Conservation (phyloP, 2,888 invertebrate species). For the Ganaspis brasiliensis region DNA sequence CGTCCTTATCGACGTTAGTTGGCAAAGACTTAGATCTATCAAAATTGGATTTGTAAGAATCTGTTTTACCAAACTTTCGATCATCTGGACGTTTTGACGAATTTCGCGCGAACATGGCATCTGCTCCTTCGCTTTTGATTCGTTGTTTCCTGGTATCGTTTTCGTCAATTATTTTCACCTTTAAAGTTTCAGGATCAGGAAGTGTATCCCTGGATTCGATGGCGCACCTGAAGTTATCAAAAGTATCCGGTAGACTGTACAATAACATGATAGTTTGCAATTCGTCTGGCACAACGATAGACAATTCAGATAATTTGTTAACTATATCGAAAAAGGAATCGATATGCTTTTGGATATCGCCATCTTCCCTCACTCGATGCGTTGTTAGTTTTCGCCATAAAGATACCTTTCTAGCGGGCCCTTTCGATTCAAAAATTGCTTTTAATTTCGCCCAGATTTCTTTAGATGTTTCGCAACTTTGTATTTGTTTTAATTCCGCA, state of each 20-base stretch:
- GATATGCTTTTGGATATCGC: slow-evolving; percentile 46
- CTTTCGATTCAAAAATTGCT: slow-evolving; percentile 51
- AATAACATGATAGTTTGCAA: slow-evolving; percentile 31
- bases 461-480: slow-evolving; percentile 52
- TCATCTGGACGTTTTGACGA: too few relatives aligned
- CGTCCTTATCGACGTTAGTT: neutral
- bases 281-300: slow-evolving; percentile 40
- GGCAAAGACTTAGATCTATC: too few relatives aligned
- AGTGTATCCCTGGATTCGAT: slow-evolving; percentile 52
- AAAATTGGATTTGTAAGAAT: too few relatives aligned
- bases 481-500: slow-evolving; percentile 50
- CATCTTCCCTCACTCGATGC: slow-evolving; percentile 45
- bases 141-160: slow-evolving; percentile 6
- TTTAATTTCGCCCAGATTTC: slow-evolving; percentile 58
- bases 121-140: neutral
- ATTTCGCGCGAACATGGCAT: slow-evolving; percentile 10
- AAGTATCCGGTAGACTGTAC: slow-evolving; percentile 49
- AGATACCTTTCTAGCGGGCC: slow-evolving; percentile 56
- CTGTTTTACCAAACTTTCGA: too few relatives aligned
- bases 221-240: slow-evolving; percentile 49
- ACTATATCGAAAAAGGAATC: slow-evolving; percentile 47
- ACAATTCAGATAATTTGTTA: slow-evolving; percentile 45
- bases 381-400: slow-evolving; percentile 51
- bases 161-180: slow-evolving; percentile 52
- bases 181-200: slow-evolving; percentile 47